Evolutionary conservation across 2,113 vertebrate genomes (phyloP), one percentile per base, ranked within the genome.

Genomic region (Forbesichthys agassizii): DNA sequence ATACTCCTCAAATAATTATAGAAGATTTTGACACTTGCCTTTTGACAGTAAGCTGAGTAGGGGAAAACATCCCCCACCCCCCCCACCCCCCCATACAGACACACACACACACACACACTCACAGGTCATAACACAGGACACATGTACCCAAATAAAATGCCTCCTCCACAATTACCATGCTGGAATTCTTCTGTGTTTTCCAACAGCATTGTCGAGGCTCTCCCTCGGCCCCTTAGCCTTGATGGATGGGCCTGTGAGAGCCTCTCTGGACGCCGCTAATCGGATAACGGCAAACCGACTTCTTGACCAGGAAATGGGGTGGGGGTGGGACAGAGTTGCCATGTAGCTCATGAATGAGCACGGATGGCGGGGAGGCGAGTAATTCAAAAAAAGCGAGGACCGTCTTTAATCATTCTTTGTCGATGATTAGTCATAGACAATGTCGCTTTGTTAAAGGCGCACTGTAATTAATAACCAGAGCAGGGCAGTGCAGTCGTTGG

Each of bases 351-450:
- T 83, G 79, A 87, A 85, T 81, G 79, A 86, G 80, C 63, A 16
- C 58, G n/a, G 79, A 73, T 48, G 33, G 57, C 61, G 36, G 63
- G 10, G 68, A 75, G 62, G 71, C 61, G 10, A 83, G 81, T 80
- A 69, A 84, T 84, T 86, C 69, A 65, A 78, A 86, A 86, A 89
- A 86, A 83, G 74, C 71, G 51, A 64, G 74, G 81, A 77, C 69
- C 81, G 77, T 89, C 85, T 90, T 92, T 91, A 91, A 90, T 90
- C 89, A 91, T 83, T 77, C 75, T 51, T 71, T 82, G 88, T 88
- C 77, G 62, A 90, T 92, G 90, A 91, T 92, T 91, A 91, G 87
- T 88, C 83, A 84, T 80, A 83, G 88, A 91, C 88, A 88, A 84
- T 84, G 84, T 88, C 66, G 87, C 89, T 92, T 92, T 93, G 89